Evolutionary conservation across 2,113 vertebrate species (phyloP).

Genomic region (Ariopsis seemanni): DNA sequence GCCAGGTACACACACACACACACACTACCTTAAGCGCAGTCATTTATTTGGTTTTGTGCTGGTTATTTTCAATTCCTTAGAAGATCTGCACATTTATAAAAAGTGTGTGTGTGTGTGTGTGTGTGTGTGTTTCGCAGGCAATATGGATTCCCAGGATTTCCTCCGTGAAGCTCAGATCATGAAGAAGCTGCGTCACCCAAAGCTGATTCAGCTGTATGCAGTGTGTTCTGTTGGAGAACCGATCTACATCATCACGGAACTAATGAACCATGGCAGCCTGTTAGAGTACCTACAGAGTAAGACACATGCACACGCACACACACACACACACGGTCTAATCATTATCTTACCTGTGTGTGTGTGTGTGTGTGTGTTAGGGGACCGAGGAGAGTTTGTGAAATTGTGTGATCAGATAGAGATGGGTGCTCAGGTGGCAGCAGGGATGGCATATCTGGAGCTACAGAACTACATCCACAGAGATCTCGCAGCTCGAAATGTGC

Average conservation of each 20-base stretch:
- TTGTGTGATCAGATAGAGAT: conserved; percentile 84
- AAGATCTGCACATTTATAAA: background rate
- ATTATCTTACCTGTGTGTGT: background rate
- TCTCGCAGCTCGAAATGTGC: conserved; percentile 92
- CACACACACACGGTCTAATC: background rate
- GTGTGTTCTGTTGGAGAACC: conserved; percentile 93
- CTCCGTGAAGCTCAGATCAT: conserved; percentile 92
- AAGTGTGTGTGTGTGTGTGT: conserved; percentile 22
- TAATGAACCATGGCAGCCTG: conserved; percentile 94
- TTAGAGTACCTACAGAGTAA: conserved; percentile 91
- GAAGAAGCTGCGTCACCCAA: conserved; percentile 91
- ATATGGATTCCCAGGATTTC: conserved; percentile 90
- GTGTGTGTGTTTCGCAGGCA: conserved; percentile 69
- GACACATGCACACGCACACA: conserved; percentile 47
- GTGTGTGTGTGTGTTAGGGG: conserved; percentile 55
- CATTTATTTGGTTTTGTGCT: background rate
- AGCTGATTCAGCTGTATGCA: conserved; percentile 95
- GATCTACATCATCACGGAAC: conserved; percentile 96
- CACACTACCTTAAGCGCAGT: background rate
- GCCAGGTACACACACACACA: conserved; percentile 74
- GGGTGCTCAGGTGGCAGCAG: conserved; percentile 88
- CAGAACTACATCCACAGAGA: conserved; percentile 97
- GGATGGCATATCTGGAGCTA: conserved; percentile 92
- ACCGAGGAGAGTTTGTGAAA: conserved; percentile 58
- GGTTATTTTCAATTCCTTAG: background rate